These are phyloP conservation scores for Napeogenes sylphis DNA, from an alignment of 2,888 invertebrate species.

Conservation along the genomic window DNA sequence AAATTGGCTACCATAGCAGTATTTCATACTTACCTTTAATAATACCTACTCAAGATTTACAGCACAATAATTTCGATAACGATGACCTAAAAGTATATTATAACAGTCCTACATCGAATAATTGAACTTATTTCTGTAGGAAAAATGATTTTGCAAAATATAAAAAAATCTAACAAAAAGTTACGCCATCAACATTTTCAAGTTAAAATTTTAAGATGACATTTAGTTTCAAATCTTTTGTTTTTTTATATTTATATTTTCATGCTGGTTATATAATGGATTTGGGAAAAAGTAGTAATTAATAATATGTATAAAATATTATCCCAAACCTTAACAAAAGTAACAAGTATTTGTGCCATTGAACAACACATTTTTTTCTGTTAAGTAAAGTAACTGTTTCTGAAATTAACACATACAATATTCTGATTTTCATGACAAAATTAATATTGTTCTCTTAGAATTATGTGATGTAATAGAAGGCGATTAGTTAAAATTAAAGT, in stretches of 20 bases:
- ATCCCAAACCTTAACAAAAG: background rate
- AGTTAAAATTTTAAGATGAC: slow-evolving; percentile 19
- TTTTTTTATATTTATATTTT: slow-evolving; percentile 13
- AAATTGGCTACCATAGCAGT: background rate
- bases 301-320: background rate
- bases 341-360: too few relatives aligned
- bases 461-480: too few relatives aligned
- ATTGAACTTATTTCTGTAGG: slow-evolving; percentile 33
- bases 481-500: too few relatives aligned
- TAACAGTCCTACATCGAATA: slow-evolving; percentile 26
- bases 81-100: slow-evolving; percentile 25
- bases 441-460: too few relatives aligned
- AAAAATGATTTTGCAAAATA: slow-evolving; percentile 44
- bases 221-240: slow-evolving; percentile 17
- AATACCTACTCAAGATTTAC: slow-evolving; percentile 18
- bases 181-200: slow-evolving; percentile 45
- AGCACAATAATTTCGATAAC: slow-evolving; percentile 59
- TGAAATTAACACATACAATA: too few relatives aligned
- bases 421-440: too few relatives aligned
- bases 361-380: too few relatives aligned
- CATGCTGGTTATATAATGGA: background rate
- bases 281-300: background rate
- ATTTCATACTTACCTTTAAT: slow-evolving; percentile 16
- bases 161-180: slow-evolving; percentile 39
- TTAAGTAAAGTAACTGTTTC: too few relatives aligned